phyloP scores from a whole-genome alignment of 2,797 vertebrate genomes.

The Clamator glandarius region DNA sequence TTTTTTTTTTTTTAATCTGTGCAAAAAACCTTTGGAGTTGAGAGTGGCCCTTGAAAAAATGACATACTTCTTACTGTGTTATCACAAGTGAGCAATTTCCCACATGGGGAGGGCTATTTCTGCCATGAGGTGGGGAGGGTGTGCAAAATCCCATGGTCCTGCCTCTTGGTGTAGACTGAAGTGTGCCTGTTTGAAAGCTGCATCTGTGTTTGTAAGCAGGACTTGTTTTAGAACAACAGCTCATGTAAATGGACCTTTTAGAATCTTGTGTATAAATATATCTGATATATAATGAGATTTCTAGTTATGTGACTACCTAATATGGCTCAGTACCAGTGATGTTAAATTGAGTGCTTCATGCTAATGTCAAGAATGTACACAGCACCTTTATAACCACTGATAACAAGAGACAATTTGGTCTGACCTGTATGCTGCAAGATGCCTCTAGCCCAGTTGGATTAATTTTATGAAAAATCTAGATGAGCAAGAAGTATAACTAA shows the following conservation, averaged over 20 bases:
- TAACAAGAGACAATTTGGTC: constrained; percentile 27
- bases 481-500: constrained; percentile 70
- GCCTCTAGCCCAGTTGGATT: constrained; percentile 73
- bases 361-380: constrained; percentile 59
- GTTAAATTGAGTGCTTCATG: background rate
- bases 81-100: background rate
- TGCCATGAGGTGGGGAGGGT: background rate
- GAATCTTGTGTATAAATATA: background rate
- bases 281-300: background rate
- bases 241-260: background rate
- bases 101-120: background rate
- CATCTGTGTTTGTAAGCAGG: background rate
- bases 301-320: background rate
- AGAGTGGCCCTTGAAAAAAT: background rate
- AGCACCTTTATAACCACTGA: constrained; percentile 35
- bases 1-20: background rate
- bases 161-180: background rate
- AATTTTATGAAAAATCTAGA: constrained; percentile 59
- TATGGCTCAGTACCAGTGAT: background rate
- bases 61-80: background rate
- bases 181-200: background rate
- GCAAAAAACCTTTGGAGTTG: background rate
- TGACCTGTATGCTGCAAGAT: constrained; percentile 64
- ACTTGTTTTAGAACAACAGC: background rate
- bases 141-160: background rate